phyloP scores from a whole-genome alignment of 1,140 invertebrate genomes.

The Thaumetopoea pityocampa region DNA sequence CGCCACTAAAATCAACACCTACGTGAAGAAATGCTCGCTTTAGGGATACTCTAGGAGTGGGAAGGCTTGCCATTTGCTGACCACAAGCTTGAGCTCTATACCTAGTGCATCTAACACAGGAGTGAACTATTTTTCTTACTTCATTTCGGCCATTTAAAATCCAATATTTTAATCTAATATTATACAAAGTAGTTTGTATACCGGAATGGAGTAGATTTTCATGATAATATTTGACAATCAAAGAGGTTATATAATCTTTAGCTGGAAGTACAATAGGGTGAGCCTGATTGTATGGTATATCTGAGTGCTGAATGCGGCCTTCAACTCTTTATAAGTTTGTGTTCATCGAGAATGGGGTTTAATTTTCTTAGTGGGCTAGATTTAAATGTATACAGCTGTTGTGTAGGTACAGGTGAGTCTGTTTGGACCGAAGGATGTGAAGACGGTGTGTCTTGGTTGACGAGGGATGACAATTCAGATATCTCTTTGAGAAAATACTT shows the following conservation, averaged over 20 bases:
- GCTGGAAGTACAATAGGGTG: too few species aligned
- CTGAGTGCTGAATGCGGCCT: too few species aligned
- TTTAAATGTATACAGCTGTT: background rate
- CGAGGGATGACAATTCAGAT: too few species aligned
- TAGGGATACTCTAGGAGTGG: too few species aligned
- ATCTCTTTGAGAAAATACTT: too few species aligned
- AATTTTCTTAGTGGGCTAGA: constrained; percentile 2
- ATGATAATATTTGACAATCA: background rate
- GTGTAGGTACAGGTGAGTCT: too few species aligned
- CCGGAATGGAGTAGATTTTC: background rate
- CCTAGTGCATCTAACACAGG: constrained; percentile 2
- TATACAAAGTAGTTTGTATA: constrained; percentile 1
- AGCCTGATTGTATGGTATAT: too few species aligned
- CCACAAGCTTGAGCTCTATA: constrained; percentile 1
- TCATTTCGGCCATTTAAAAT: constrained; percentile 3
- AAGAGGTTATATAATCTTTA: background rate
- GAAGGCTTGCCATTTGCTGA: too few species aligned
- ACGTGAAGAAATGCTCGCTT: constrained; percentile 3
- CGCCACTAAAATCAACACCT: constrained; percentile 7
- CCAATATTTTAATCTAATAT: constrained; percentile 9
- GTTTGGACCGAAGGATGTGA: too few species aligned
- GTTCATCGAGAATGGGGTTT: background rate
- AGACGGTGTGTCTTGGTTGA: too few species aligned
- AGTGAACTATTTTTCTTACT: constrained; percentile 1
- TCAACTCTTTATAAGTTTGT: too few species aligned